Percentiles rank a stretch among this genome's conserved stretches.
These are phyloP conservation scores for Eleutherodactylus coqui DNA, from an alignment of 2,797 vertebrate species.

Conservation along the genomic window DNA sequence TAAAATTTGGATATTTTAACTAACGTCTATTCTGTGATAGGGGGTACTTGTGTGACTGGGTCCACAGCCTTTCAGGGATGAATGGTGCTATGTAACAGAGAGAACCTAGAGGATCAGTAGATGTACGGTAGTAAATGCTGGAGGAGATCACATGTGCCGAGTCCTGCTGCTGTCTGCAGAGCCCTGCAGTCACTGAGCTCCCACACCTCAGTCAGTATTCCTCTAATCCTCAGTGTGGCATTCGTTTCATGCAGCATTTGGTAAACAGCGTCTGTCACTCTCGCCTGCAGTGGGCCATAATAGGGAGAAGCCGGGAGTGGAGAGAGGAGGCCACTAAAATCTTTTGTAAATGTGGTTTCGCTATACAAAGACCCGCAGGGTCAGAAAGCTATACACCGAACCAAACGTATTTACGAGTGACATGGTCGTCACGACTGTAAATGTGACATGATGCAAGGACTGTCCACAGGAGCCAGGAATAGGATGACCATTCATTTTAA, in stretches of 20 bases:
- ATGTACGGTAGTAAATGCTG: no score
- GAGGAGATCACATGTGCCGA: not conserved
- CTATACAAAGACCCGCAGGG: not conserved
- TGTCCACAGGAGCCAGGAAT: not conserved
- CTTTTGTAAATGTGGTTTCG: conserved; percentile 1
- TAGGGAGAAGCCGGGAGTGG: not conserved
- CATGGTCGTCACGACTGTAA: not conserved
- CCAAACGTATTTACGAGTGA: not conserved
- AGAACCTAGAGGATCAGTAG: not conserved
- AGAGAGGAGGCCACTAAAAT: not conserved
- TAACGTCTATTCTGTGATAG: no score
- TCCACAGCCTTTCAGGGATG: no score
- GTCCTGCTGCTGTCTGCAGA: not conserved
- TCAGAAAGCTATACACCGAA: not conserved
- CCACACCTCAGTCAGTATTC: conserved; percentile 23
- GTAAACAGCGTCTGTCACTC: conserved; percentile 4
- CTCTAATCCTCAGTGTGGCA: conserved; percentile 46
- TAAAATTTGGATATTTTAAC: no score
- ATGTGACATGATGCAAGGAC: not conserved
- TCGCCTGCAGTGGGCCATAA: not conserved
- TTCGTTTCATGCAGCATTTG: not conserved
- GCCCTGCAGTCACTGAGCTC: not conserved
- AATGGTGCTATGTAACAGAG: not conserved
- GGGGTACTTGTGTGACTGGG: no score
- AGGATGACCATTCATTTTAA: no score